These are phyloP conservation scores for Nannobrachium achirus DNA, from an alignment of 2,113 vertebrate species.

Conservation along the genomic window DNA sequence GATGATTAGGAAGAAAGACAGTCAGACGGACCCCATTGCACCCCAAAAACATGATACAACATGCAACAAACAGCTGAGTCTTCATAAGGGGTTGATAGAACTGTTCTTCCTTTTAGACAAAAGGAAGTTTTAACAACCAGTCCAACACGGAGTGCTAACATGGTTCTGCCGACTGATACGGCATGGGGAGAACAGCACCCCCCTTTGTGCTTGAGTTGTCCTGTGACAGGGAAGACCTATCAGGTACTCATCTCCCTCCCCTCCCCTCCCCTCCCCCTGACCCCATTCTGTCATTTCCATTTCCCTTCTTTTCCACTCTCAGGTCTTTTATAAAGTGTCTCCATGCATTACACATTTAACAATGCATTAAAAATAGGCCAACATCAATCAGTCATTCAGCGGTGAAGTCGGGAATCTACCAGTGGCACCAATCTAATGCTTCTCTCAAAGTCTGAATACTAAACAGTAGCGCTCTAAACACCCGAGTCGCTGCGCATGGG, in stretches of 20 bases:
- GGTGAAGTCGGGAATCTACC: conserved; percentile 60
- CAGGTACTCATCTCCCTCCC: conserved; percentile 69
- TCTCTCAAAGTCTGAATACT: conserved; percentile 50
- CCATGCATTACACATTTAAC: conserved; percentile 81
- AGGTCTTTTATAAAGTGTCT: conserved; percentile 82
- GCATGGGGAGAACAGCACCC: conserved; percentile 52
- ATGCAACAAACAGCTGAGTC: conserved; percentile 27
- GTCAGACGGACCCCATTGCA: too few relatives aligned
- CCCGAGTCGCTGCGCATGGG: conserved; percentile 13
- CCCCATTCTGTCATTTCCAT: conserved; percentile 37
- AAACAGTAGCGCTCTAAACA: conserved; percentile 33
- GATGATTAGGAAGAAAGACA: too few relatives aligned
- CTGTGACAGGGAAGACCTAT: conserved; percentile 81
- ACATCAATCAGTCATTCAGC: conserved; percentile 81
- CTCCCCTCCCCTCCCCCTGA: conserved; percentile 45
- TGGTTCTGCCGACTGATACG: conserved; percentile 59
- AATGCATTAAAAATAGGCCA: conserved; percentile 81
- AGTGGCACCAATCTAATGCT: conserved; percentile 62
- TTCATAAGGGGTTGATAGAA: conserved; percentile 38
- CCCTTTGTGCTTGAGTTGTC: conserved; percentile 75
- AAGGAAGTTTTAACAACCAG: conserved; percentile 62
- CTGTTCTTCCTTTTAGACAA: conserved; percentile 28
- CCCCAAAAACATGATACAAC: too few relatives aligned
- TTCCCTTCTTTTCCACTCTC: conserved; percentile 66
- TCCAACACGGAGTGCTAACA: conserved; percentile 33